Evolutionary conservation across 2,888 invertebrate species (phyloP).

Genomic region (Julus scandinavius): DNA sequence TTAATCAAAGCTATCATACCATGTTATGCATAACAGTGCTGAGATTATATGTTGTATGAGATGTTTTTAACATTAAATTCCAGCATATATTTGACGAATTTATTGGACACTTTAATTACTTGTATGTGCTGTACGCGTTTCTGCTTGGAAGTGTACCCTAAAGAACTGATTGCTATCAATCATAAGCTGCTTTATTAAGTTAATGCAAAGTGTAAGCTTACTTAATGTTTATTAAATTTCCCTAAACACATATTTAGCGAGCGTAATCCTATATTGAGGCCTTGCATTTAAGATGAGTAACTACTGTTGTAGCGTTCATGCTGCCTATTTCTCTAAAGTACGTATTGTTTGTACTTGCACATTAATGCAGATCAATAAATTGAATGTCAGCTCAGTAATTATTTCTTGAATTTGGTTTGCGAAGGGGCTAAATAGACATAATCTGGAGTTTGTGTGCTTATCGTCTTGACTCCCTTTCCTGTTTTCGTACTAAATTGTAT

Average conservation of each 20-base stretch:
- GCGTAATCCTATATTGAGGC: not conserved
- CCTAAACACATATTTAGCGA: not conserved
- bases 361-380: not conserved
- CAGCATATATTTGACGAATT: too few relatives aligned
- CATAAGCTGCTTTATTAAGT: not conserved
- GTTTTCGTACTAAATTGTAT: not conserved
- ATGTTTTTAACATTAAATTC: too few relatives aligned
- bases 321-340: not conserved
- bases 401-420: not conserved
- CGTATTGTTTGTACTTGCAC: not conserved
- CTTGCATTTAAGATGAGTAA: not conserved
- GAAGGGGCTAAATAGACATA: not conserved
- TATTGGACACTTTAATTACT: too few relatives aligned
- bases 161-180: not conserved
- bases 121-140: too few relatives aligned
- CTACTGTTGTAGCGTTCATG: not conserved
- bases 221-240: not conserved
- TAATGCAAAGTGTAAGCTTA: not conserved
- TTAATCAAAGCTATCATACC: too few relatives aligned
- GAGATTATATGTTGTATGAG: too few relatives aligned
- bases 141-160: not conserved
- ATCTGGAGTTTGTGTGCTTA: not conserved
- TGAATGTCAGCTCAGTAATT: conserved; percentile 18
- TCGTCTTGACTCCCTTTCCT: not conserved
- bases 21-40: too few relatives aligned